Conservation (phyloP, 2,888 invertebrate species). For the Oligia strigilis region DNA sequence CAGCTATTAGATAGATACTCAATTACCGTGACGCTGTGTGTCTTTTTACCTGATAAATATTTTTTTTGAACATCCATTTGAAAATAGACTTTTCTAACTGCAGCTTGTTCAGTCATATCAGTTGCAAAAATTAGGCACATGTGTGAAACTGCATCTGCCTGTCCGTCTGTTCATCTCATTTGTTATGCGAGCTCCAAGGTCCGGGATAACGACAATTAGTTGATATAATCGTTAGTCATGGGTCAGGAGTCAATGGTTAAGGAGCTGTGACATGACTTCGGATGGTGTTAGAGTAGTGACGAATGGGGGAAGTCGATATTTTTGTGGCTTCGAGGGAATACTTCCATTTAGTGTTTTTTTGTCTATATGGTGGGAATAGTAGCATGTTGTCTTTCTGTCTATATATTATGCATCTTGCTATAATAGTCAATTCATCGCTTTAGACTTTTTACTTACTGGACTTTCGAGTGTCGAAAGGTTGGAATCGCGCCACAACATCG, state of each 20-base stretch:
- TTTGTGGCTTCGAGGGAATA: background rate
- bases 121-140: conserved; percentile 34
- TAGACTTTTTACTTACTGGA: too few species aligned
- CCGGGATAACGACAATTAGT: conserved; percentile 74
- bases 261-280: conserved; percentile 38
- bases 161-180: conserved; percentile 33
- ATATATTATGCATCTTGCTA: background rate
- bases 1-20: background rate
- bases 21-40: background rate
- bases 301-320: background rate
- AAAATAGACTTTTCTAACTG: background rate
- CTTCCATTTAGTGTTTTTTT: background rate
- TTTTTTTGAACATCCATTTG: background rate
- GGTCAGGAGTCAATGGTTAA: conserved; percentile 78
- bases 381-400: too few species aligned
- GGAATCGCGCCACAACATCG: too few species aligned
- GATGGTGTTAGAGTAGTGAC: conserved; percentile 16
- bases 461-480: too few species aligned
- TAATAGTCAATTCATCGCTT: too few species aligned
- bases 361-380: background rate
- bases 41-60: background rate
- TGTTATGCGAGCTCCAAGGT: conserved; percentile 29
- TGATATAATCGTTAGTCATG: conserved; percentile 70
- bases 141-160: conserved; percentile 44
- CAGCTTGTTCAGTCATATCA: conserved; percentile 1